Conservation (phyloP, 2,797 vertebrate species). For the Philypnodon macrostomus region DNA sequence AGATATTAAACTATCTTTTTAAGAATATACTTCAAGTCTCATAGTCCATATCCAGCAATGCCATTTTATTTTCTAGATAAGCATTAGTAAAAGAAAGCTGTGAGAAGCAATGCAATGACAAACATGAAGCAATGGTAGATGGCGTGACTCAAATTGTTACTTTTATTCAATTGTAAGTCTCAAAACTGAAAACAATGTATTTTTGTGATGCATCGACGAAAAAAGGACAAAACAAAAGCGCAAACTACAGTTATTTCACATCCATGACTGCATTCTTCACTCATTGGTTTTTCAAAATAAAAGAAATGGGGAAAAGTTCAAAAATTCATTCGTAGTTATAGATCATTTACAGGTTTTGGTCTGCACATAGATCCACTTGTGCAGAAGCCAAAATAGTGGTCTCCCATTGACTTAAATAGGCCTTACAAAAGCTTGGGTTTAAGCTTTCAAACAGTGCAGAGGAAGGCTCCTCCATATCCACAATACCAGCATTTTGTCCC, state of each 20-base stretch:
- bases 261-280: constrained; percentile 62
- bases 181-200: constrained; percentile 62
- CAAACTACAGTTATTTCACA: constrained; percentile 65
- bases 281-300: constrained; percentile 58
- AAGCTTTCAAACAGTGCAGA: constrained; percentile 70
- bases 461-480: constrained; percentile 38
- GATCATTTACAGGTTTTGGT: constrained; percentile 37
- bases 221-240: constrained; percentile 24
- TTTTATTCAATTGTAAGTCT: constrained; percentile 74
- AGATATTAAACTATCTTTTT: background rate
- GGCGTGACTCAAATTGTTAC: constrained; percentile 72
- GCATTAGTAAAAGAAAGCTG: constrained; percentile 1
- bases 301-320: constrained; percentile 29
- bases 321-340: constrained; percentile 34
- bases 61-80: background rate
- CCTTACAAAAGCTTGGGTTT: too few relatives aligned
- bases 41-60: background rate
- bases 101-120: constrained; percentile 25
- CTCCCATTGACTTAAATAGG: background rate
- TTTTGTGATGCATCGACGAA: constrained; percentile 71
- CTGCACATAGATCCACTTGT: constrained; percentile 55
- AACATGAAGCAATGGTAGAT: constrained; percentile 67
- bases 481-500: background rate
- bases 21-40: background rate
- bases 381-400: constrained; percentile 47